These are phyloP conservation scores for Orussus abietinus DNA, from an alignment of 1,140 invertebrate species.

Conservation along the genomic window DNA sequence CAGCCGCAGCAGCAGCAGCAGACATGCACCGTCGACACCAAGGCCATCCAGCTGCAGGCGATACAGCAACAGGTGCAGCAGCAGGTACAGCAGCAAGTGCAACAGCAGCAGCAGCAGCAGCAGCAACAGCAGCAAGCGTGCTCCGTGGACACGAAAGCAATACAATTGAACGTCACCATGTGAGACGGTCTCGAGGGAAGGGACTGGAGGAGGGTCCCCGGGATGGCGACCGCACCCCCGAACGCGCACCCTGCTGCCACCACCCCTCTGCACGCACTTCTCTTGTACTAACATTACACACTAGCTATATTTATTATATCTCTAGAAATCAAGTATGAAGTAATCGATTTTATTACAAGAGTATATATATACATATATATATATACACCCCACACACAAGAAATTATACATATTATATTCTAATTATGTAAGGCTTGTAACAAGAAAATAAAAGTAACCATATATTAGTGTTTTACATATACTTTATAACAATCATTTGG, in stretches of 20 bases:
- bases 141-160: slow-evolving; percentile 50
- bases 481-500: slow-evolving; percentile 48
- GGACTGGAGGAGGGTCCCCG: slow-evolving; percentile 37
- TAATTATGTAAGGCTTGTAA: slow-evolving; percentile 55
- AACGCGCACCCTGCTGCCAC: slow-evolving; percentile 48
- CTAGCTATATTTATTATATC: slow-evolving; percentile 52
- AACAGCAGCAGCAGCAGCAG: slow-evolving; percentile 47
- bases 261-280: slow-evolving; percentile 52
- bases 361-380: slow-evolving; percentile 41
- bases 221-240: slow-evolving; percentile 41
- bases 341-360: slow-evolving; percentile 54
- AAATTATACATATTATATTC: slow-evolving; percentile 53
- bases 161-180: slow-evolving; percentile 53
- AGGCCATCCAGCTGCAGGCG: slow-evolving; percentile 31
- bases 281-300: slow-evolving; percentile 51
- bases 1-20: slow-evolving; percentile 36
- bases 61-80: slow-evolving; percentile 22
- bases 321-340: slow-evolving; percentile 46
- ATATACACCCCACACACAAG: too few species aligned
- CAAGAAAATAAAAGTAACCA: slow-evolving; percentile 52
- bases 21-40: slow-evolving; percentile 35
- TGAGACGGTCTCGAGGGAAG: slow-evolving; percentile 45
- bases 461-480: slow-evolving; percentile 56
- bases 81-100: slow-evolving; percentile 37
- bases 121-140: slow-evolving; percentile 46